These are phyloP conservation scores for Rousettus leschenaultii DNA, from an alignment of 2,113 vertebrate genomes.

Conservation along the genomic window DNA sequence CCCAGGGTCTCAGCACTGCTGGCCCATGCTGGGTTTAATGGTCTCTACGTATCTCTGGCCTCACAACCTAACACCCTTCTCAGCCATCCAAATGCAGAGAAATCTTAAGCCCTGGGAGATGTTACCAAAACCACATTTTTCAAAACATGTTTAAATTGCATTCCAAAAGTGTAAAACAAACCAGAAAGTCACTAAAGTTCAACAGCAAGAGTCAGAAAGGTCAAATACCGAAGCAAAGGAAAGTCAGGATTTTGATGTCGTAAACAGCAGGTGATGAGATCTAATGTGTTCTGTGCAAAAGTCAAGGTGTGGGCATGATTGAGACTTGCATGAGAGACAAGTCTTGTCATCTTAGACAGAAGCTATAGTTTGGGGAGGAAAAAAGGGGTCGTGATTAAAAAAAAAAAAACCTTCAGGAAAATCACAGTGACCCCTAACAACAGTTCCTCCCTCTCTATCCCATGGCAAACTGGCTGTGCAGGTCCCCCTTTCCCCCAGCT, in stretches of 20 bases:
- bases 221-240: neutral
- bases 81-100: neutral
- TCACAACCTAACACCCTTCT: neutral
- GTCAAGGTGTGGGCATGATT: neutral
- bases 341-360: neutral
- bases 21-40: neutral
- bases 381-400: neutral
- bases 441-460: neutral
- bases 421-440: neutral
- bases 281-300: neutral
- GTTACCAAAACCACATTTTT: neutral
- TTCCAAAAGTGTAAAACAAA: neutral
- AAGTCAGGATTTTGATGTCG: neutral
- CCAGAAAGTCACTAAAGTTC: neutral
- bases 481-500: neutral
- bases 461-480: neutral
- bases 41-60: neutral
- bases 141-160: neutral
- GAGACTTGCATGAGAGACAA: neutral
- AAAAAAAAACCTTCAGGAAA: neutral
- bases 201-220: neutral
- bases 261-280: neutral
- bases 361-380: neutral
- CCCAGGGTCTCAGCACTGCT: neutral
- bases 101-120: neutral